Percentiles rank a stretch among this genome's conserved stretches.
Evolutionary conservation across 2,888 invertebrate species (phyloP).

Genomic region (Trachelus troglodyta): DNA sequence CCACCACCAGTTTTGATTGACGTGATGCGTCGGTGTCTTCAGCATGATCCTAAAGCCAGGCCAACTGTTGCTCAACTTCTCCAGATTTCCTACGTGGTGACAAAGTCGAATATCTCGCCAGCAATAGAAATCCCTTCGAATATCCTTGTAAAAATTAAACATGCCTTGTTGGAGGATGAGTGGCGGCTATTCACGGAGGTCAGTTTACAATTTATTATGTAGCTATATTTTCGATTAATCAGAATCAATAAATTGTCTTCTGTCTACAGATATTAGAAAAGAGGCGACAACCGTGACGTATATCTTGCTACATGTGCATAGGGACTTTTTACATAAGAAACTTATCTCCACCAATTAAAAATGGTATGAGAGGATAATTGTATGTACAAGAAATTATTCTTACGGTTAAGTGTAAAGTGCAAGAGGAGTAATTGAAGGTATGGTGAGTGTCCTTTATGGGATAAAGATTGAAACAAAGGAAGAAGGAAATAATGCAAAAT

Average conservation of each 20-base stretch:
- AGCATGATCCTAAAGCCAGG: slow-evolving; percentile 77
- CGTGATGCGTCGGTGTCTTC: slow-evolving; percentile 79
- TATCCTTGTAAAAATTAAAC: slow-evolving; percentile 54
- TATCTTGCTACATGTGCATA: neutral
- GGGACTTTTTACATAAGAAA: neutral
- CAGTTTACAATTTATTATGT: slow-evolving; percentile 12
- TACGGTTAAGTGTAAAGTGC: neutral
- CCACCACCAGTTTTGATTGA: slow-evolving; percentile 72
- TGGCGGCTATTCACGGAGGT: slow-evolving; percentile 58
- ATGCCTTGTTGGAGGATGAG: slow-evolving; percentile 51
- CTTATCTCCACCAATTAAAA: neutral
- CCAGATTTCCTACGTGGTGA: slow-evolving; percentile 63
- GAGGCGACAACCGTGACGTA: slow-evolving; percentile 13
- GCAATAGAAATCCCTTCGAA: slow-evolving; percentile 42
- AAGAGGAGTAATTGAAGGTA: neutral
- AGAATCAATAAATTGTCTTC: slow-evolving; percentile 9
- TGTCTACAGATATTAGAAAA: slow-evolving; percentile 31
- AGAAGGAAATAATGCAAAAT: neutral
- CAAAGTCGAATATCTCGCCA: slow-evolving; percentile 21
- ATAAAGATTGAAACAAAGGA: neutral
- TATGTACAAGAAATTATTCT: neutral
- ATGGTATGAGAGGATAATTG: neutral
- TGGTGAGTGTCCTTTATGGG: neutral
- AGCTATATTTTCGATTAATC: neutral
- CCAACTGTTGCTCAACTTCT: slow-evolving; percentile 82